phyloP scores from a whole-genome alignment of 2,888 invertebrate species.

The Agriopis aurantiaria region DNA sequence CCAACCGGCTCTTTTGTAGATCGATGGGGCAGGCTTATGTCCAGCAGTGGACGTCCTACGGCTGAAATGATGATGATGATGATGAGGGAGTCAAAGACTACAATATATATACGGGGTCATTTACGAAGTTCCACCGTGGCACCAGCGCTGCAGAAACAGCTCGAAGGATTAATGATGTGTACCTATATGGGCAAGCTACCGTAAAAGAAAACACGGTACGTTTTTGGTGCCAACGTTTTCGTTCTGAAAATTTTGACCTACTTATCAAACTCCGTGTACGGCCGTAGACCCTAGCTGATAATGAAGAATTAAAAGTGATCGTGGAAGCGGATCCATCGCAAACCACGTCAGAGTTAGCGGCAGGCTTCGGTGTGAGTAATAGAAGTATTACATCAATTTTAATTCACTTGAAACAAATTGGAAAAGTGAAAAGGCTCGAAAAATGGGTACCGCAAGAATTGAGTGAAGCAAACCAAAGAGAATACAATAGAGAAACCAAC shows the following conservation, averaged over 20 bases:
- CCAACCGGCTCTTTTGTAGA: too few species aligned
- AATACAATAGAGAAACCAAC: too few species aligned
- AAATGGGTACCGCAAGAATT: slow-evolving; percentile 40
- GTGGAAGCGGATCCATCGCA: slow-evolving; percentile 39
- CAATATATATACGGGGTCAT: too few species aligned
- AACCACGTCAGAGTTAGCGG: not conserved
- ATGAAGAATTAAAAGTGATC: slow-evolving; percentile 34
- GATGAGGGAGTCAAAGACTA: too few species aligned
- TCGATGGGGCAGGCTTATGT: too few species aligned
- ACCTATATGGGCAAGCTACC: slow-evolving; percentile 27
- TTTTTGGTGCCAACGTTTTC: slow-evolving; percentile 42
- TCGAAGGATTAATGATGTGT: slow-evolving; percentile 40
- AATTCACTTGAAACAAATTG: slow-evolving; percentile 38
- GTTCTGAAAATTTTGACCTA: slow-evolving; percentile 43
- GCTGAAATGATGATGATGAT: too few species aligned
- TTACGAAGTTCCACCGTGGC: slow-evolving; percentile 36
- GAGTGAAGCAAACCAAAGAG: slow-evolving; percentile 31
- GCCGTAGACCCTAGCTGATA: slow-evolving; percentile 18
- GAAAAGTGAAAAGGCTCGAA: slow-evolving; percentile 39
- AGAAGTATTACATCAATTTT: not conserved
- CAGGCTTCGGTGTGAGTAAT: not conserved
- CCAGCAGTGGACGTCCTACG: too few species aligned
- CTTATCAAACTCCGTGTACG: slow-evolving; percentile 33
- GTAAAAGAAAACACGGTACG: slow-evolving; percentile 41
- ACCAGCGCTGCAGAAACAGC: slow-evolving; percentile 45